phyloP scores from a whole-genome alignment of 2,888 invertebrate genomes.

The Listrodromus nycthemerus region DNA sequence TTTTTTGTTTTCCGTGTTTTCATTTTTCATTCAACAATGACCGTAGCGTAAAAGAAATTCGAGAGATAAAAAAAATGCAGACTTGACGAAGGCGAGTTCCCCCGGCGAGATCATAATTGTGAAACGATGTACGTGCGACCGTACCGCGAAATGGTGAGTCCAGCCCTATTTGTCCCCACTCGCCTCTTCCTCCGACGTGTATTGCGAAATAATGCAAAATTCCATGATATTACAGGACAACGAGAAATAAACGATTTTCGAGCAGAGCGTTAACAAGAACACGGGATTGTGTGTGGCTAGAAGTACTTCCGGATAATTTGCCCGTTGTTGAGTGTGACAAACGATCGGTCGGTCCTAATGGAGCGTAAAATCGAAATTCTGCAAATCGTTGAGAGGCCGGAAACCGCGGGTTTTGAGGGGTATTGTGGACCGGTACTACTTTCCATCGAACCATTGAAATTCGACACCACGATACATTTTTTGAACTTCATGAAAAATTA shows the following conservation, averaged over 20 bases:
- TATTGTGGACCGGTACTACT: too few relatives aligned
- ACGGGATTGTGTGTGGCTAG: neutral
- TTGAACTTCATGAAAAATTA: too few relatives aligned
- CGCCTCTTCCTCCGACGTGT: neutral
- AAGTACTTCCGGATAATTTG: conserved; percentile 36
- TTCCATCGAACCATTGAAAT: too few relatives aligned
- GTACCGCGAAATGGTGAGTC: neutral
- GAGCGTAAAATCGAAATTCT: conserved; percentile 48
- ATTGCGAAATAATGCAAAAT: conserved; percentile 19
- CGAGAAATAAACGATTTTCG: conserved; percentile 43
- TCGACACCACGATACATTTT: too few relatives aligned
- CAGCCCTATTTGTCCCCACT: neutral
- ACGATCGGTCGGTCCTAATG: conserved; percentile 35
- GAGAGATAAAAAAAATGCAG: neutral
- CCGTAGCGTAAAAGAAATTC: neutral
- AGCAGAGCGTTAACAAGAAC: conserved; percentile 43
- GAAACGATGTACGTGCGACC: neutral
- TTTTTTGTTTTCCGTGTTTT: neutral
- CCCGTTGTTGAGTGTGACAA: conserved; percentile 37
- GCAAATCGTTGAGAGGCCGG: conserved; percentile 20
- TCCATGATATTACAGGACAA: conserved; percentile 5
- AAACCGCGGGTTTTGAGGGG: neutral
- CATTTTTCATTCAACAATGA: neutral
- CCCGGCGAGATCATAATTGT: neutral
- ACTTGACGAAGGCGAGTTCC: neutral